These are phyloP conservation scores for Torymus tubicola DNA, from an alignment of 2,888 invertebrate genomes.

Conservation along the genomic window DNA sequence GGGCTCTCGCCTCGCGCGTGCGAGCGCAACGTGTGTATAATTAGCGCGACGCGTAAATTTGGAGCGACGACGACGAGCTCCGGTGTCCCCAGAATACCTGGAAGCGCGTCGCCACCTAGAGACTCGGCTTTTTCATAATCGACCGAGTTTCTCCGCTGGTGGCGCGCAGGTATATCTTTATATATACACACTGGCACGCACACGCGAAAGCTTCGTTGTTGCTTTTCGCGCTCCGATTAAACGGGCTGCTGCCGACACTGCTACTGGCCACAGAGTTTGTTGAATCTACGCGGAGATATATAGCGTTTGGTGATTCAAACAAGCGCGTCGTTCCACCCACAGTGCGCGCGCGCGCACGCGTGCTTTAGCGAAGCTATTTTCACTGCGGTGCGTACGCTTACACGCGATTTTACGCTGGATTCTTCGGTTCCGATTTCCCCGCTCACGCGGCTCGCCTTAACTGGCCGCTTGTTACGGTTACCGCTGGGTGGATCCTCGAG, in stretches of 20 bases:
- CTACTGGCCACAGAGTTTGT: conserved; percentile 1
- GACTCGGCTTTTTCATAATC: conserved; percentile 54
- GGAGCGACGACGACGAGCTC: conserved; percentile 61
- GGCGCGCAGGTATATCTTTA: conserved; percentile 18
- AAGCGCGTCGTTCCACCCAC: neutral
- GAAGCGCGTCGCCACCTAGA: conserved; percentile 59
- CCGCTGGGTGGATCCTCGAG: neutral
- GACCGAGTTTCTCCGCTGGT: conserved; percentile 27
- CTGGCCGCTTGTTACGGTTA: neutral
- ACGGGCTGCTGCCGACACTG: neutral
- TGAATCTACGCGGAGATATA: neutral
- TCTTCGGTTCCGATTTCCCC: conserved; percentile 5
- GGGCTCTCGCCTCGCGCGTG: neutral
- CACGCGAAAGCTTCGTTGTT: neutral
- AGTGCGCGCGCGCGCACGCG: too few species aligned
- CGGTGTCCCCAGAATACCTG: conserved; percentile 63
- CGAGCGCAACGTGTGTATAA: conserved; percentile 61
- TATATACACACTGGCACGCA: neutral
- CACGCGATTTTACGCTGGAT: conserved; percentile 24
- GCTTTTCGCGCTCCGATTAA: conserved; percentile 34
- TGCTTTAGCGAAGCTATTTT: conserved; percentile 28
- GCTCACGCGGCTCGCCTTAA: neutral
- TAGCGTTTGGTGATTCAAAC: conserved; percentile 10
- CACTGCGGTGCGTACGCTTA: conserved; percentile 17
- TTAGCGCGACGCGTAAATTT: conserved; percentile 68